These are phyloP conservation scores for Theocolax elegans DNA, from an alignment of 1,140 invertebrate species.

Conservation along the genomic window DNA sequence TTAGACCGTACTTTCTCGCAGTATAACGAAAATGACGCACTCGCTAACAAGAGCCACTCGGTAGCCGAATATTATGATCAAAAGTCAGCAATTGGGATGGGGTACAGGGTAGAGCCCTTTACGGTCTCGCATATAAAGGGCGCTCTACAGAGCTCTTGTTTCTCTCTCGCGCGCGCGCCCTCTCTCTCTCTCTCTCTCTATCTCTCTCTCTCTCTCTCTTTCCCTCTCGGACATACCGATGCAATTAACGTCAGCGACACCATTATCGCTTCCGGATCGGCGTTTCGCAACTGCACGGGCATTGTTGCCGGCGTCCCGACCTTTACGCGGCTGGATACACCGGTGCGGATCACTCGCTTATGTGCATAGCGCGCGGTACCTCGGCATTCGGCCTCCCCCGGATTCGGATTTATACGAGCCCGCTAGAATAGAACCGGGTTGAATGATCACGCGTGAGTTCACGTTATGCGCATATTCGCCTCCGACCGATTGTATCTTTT, in stretches of 20 bases:
- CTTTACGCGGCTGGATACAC: conserved; percentile 49
- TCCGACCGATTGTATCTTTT: no score
- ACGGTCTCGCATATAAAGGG: conserved; percentile 22
- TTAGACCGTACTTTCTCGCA: no score
- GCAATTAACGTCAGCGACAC: conserved; percentile 58
- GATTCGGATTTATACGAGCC: conserved; percentile 28
- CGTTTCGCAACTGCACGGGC: conserved; percentile 45
- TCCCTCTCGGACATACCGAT: conserved; percentile 30
- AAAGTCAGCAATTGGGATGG: background rate
- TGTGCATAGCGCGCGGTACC: background rate
- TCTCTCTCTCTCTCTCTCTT: no score
- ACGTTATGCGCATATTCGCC: no score
- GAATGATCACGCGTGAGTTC: no score
- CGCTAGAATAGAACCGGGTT: background rate
- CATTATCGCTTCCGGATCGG: conserved; percentile 54
- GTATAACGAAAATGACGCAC: no score
- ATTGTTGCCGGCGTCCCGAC: conserved; percentile 50
- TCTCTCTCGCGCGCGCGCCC: conserved; percentile 56
- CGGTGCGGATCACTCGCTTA: conserved; percentile 45
- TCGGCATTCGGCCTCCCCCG: conserved; percentile 44
- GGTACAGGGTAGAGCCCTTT: no score
- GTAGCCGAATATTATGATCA: conserved; percentile 3
- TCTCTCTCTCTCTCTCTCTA: no score
- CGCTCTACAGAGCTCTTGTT: conserved; percentile 37
- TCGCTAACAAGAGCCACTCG: no score